Evolutionary conservation across 1,140 invertebrate genomes (phyloP), one percentile per base, ranked within the genome.

Genomic region (Heterodera carotae): DNA sequence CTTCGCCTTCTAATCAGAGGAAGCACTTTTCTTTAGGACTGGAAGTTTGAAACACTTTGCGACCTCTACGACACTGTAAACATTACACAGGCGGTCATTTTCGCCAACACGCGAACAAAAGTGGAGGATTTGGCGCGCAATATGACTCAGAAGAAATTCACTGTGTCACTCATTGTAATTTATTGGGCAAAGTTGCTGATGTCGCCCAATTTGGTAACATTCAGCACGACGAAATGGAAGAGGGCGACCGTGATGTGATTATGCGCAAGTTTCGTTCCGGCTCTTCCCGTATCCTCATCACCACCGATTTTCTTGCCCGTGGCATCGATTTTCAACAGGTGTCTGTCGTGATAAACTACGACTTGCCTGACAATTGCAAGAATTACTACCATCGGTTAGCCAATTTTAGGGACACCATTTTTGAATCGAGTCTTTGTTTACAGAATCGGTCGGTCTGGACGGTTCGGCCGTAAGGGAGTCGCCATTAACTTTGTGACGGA

Each of bases 271-370:
- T 99, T 91, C 93, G 96, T 88, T 94, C 94, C 31, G 96, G 96
- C 67, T 97, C 95, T 27, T 96, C 94, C 69, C 92, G 96, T 88
- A 95, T 99, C 27, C 91, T 99, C 22, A 98, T 99, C 87, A 97
- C 96, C 69, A 99, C 96, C 83, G 96, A 98, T 90, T 90, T 99
- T 86, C 90, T 98, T 83, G 95, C 96, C 84, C 93, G 96, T 89
- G 96, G 96, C 89, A 98, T 98, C 89, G 96, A 99, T 89, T 96
- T 98, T 7, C 96, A 98, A 88, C 96, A 98, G 91, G 96, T 98
- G 1, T 98, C 95, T 3, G 91, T 98, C 83, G 96, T 99, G 87
- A 98, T 99, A 88, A 99, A 99, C 89, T 99, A 97, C 89, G 96
- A 99, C 91, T 91, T 99, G 89, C 96, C 96, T 76, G 95, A 93